A percentile compares a stretch with the other conserved stretches of the same genome.
phyloP scores from a whole-genome alignment of 2,797 vertebrate genomes.

The Arvicola amphibius region DNA sequence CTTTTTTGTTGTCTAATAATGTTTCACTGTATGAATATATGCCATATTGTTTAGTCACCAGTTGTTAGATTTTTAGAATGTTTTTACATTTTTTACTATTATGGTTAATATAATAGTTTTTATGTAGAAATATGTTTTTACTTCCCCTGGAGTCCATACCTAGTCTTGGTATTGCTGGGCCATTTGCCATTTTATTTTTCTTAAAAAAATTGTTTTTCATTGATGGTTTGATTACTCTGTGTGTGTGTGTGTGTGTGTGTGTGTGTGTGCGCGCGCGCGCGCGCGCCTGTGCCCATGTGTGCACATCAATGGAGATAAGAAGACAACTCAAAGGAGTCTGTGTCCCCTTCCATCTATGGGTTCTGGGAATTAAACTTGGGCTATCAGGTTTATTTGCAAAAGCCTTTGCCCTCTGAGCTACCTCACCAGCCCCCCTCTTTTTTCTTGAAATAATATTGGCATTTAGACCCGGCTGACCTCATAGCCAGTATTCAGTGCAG shows the following conservation, averaged over 20 bases:
- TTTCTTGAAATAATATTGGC: not conserved
- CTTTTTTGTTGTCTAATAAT: conserved; percentile 29
- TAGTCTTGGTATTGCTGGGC: not conserved
- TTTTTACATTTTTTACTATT: not conserved
- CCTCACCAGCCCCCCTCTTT: not conserved
- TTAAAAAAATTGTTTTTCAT: not conserved
- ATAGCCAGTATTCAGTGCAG: not conserved
- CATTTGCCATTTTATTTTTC: not conserved
- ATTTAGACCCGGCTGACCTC: not conserved
- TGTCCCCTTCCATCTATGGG: not conserved
- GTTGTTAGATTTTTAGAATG: not conserved
- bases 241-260: not conserved
- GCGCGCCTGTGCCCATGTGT: not conserved
- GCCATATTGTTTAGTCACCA: not conserved
- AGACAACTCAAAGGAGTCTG: not conserved
- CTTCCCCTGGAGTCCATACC: not conserved
- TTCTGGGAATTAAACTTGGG: not conserved
- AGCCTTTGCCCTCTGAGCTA: not conserved
- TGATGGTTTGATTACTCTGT: not conserved
- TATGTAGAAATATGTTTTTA: conserved; percentile 29
- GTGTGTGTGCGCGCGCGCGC: not conserved
- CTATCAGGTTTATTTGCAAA: not conserved
- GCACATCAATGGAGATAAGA: not conserved
- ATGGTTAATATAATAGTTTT: not conserved
- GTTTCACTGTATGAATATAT: not conserved